Percentiles rank a stretch among this genome's conserved stretches.
These are phyloP conservation scores for Plecotus auritus DNA, from an alignment of 2,113 vertebrate genomes.

Conservation along the genomic window DNA sequence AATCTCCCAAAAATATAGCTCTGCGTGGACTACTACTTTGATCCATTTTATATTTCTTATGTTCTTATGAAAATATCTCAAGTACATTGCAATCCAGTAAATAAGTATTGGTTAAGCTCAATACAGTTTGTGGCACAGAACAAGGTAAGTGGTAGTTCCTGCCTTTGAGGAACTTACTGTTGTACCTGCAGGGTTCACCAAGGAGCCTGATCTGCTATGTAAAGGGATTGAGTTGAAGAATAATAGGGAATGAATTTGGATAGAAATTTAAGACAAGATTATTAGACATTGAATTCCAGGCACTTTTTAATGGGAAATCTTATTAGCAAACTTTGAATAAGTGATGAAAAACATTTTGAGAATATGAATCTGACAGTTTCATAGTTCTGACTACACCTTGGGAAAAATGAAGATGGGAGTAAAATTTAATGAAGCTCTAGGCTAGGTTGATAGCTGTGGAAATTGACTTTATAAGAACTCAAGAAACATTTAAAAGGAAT, in stretches of 20 bases:
- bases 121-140: neutral
- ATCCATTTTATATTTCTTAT: neutral
- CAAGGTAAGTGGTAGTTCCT: neutral
- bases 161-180: neutral
- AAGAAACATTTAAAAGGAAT: neutral
- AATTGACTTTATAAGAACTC: neutral
- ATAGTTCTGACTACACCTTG: neutral
- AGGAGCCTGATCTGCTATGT: neutral
- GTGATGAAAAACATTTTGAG: neutral
- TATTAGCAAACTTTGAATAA: neutral
- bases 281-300: neutral
- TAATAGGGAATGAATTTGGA: neutral
- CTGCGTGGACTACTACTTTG: neutral
- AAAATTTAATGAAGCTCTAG: neutral
- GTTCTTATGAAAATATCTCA: constrained; percentile 7
- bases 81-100: neutral
- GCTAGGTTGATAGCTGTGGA: neutral
- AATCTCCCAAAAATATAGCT: neutral
- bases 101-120: neutral
- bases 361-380: neutral
- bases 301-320: neutral
- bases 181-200: neutral
- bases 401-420: neutral
- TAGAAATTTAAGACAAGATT: neutral
- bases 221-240: neutral